Base-by-base conservation (phyloP, 2,888 invertebrate genomes). In the Andricus curvator region DNA sequence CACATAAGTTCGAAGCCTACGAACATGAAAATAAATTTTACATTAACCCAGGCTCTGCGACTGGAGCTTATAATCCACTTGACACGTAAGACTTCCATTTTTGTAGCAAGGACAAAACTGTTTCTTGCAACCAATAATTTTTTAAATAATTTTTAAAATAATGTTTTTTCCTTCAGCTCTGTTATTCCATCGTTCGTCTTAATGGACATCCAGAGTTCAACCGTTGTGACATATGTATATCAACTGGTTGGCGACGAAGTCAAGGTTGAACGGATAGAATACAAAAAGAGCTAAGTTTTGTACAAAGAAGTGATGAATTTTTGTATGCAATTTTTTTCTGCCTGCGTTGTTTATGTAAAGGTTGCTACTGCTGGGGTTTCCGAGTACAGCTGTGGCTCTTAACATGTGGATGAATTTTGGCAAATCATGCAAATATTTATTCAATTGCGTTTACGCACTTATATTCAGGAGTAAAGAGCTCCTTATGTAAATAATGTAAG, bases 1-100 rank as follows among this genome's bases (percentile, higher is more conserved):
- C 99, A 0, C 99, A 99, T 93, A 97, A 98, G 89, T 99, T 99
- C 93, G 98, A 99, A 91, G 99, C 99, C 0, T 99, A 98, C 88
- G 99, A 99, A 92, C 98, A 99, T 94, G 99, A 99, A 91, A 99
- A 98, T 91, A 98, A 99, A 93, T 99, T 99, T 93, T 99, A 98
- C 93, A 99, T 99, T 79, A 99, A 99, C 93, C 99, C 99, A 6
- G 99, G 99, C 13, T 99, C 99, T 6, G 99, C 99, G 3, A 99
- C 99, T 41, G 99, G 99, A 17, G 99, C 99, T 8, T 99, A 98
- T 89, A 98, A 97, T 94, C 97, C 99, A 48, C 93, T 99, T 84
- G 98, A 97, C 90, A 96, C 96, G 96, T 98, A 94, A 94, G 94
- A 91, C 48, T 83, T 68, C 48, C 56, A 33, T 67, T 78, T 78